A percentile compares a stretch with the other conserved stretches of the same genome.
Evolutionary conservation across 2,888 invertebrate genomes (phyloP).

Genomic region (Orthosia gracilis): DNA sequence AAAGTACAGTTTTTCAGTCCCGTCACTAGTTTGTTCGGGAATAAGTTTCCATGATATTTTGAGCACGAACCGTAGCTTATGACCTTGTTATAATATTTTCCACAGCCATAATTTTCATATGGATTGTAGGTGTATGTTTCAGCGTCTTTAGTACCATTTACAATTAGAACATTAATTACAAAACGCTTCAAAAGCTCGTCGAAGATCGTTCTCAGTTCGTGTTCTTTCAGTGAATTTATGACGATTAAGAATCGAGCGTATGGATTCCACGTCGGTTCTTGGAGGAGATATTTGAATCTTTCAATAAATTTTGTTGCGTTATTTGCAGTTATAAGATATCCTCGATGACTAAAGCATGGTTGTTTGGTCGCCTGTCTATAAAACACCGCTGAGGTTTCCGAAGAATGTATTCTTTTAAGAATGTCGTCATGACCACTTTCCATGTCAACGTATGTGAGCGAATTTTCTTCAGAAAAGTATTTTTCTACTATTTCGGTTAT

Average conservation of each 20-base stretch:
- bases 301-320: constrained; percentile 59
- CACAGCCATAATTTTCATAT: constrained; percentile 78
- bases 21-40: constrained; percentile 68
- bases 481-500: constrained; percentile 35
- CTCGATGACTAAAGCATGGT: constrained; percentile 36
- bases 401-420: constrained; percentile 46
- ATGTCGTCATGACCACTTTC: constrained; percentile 22
- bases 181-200: constrained; percentile 68
- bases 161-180: constrained; percentile 71
- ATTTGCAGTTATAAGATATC: constrained; percentile 69
- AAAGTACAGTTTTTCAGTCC: constrained; percentile 75
- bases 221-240: constrained; percentile 57
- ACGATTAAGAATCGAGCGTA: constrained; percentile 71
- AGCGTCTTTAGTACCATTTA: constrained; percentile 68
- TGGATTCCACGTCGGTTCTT: constrained; percentile 75
- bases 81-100: constrained; percentile 72
- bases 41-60: constrained; percentile 58
- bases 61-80: constrained; percentile 74
- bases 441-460: constrained; percentile 46
- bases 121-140: constrained; percentile 78
- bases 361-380: constrained; percentile 3
- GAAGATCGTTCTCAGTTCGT: constrained; percentile 69
- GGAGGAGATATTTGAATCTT: constrained; percentile 57
- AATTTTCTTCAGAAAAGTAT: constrained; percentile 31
- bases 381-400: constrained; percentile 14